Conservation (phyloP, 2,797 vertebrate genomes). For the Artibeus lituratus region DNA sequence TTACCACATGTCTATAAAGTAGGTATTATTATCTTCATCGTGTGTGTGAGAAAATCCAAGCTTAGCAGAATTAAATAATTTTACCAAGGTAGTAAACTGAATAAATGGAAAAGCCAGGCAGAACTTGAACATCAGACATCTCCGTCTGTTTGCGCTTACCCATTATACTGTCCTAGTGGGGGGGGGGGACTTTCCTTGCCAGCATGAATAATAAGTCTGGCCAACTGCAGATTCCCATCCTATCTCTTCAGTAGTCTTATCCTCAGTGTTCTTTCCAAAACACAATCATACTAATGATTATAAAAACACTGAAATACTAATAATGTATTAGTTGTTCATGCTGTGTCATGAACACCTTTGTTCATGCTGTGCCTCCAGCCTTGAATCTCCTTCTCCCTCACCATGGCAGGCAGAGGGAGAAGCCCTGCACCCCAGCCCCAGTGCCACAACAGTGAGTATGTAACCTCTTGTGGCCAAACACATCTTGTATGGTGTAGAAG, state of each 20-base stretch:
- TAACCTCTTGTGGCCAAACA: not conserved
- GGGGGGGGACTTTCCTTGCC: not conserved
- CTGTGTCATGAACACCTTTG: too few relatives aligned
- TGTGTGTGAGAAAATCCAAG: not conserved
- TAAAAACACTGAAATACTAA: not conserved
- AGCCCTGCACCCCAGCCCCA: not conserved
- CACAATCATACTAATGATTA: not conserved
- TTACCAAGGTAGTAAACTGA: not conserved
- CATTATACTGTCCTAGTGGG: not conserved
- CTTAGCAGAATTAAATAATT: not conserved
- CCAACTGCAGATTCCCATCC: not conserved
- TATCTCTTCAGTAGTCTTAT: not conserved
- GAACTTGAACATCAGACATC: not conserved
- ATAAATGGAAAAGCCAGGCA: not conserved
- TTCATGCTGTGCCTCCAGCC: not conserved
- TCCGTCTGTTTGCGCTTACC: not conserved
- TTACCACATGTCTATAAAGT: not conserved
- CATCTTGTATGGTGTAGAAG: not conserved
- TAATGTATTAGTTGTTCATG: too few relatives aligned
- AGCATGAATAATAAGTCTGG: not conserved
- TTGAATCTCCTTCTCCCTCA: not conserved
- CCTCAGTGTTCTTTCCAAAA: not conserved
- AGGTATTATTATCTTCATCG: not conserved
- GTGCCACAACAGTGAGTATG: not conserved
- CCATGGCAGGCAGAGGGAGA: not conserved